phyloP scores from a whole-genome alignment of 2,888 invertebrate species.

The Stratiomys singularior region DNA sequence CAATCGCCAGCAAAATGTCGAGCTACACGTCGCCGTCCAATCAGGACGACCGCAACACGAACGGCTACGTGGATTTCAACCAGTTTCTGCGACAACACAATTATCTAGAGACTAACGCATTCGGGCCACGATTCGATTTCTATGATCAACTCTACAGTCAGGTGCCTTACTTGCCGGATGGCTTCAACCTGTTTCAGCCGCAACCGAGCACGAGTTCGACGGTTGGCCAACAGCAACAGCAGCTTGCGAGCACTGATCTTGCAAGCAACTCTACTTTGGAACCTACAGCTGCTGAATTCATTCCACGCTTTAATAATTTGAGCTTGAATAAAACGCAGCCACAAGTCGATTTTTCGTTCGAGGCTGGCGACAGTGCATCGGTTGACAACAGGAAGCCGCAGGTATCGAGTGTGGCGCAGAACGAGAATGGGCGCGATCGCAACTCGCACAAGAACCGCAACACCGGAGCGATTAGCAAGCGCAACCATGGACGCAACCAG shows the following conservation, averaged over 20 bases:
- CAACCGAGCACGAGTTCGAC: slow-evolving; percentile 52
- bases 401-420: neutral
- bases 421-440: slow-evolving; percentile 18
- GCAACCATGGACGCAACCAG: slow-evolving; percentile 48
- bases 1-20: slow-evolving; percentile 4
- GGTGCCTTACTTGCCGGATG: slow-evolving; percentile 49
- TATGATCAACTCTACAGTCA: slow-evolving; percentile 35
- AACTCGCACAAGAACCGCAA: slow-evolving; percentile 52
- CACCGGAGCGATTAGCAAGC: slow-evolving; percentile 54
- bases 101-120: slow-evolving; percentile 48
- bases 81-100: slow-evolving; percentile 65
- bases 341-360: slow-evolving; percentile 18
- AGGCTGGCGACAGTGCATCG: slow-evolving; percentile 1
- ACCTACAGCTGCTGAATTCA: slow-evolving; percentile 62
- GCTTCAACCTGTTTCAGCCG: slow-evolving; percentile 27
- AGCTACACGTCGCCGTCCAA: slow-evolving; percentile 28
- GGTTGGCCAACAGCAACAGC: slow-evolving; percentile 14
- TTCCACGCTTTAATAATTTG: slow-evolving; percentile 61
- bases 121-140: slow-evolving; percentile 18
- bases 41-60: slow-evolving; percentile 35
- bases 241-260: slow-evolving; percentile 56
- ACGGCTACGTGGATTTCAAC: slow-evolving; percentile 64
- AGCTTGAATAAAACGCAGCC: slow-evolving; percentile 52
- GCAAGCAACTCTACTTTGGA: slow-evolving; percentile 59
- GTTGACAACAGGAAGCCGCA: slow-evolving; percentile 29